A percentile compares a stretch with the other conserved stretches of the same genome.
phyloP scores from a whole-genome alignment of 23 tunicate genomes.

The Ascidia mentula region DNA sequence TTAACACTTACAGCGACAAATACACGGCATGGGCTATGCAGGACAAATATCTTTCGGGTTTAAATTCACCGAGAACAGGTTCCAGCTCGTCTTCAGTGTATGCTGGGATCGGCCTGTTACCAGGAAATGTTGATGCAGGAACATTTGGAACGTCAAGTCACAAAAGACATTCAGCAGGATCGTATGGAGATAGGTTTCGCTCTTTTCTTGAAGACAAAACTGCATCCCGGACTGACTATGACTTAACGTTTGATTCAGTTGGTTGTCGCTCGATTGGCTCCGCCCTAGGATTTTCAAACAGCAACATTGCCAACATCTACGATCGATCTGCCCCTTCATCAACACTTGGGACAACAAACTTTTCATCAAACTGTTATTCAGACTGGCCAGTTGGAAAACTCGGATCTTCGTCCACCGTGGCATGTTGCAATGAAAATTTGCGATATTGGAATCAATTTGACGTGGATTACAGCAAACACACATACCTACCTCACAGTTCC shows the following conservation, averaged over 20 bases:
- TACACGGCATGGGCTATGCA: background rate
- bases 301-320: too few relatives aligned
- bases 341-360: background rate
- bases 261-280: background rate
- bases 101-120: background rate
- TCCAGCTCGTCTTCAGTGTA: background rate
- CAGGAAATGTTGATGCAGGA: conserved; percentile 5
- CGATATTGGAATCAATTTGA: background rate
- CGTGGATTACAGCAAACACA: background rate
- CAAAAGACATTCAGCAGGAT: background rate
- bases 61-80: background rate
- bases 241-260: background rate
- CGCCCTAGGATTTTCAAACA: background rate
- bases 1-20: background rate
- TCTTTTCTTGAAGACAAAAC: background rate
- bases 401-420: background rate
- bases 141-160: background rate
- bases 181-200: background rate
- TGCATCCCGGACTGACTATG: background rate
- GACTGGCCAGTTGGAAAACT: background rate
- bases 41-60: background rate
- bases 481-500: background rate
- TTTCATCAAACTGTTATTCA: background rate
- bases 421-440: background rate
- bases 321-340: background rate